Conservation (phyloP, 92 coral and sea anemone genomes). For the Ricordea florida region DNA sequence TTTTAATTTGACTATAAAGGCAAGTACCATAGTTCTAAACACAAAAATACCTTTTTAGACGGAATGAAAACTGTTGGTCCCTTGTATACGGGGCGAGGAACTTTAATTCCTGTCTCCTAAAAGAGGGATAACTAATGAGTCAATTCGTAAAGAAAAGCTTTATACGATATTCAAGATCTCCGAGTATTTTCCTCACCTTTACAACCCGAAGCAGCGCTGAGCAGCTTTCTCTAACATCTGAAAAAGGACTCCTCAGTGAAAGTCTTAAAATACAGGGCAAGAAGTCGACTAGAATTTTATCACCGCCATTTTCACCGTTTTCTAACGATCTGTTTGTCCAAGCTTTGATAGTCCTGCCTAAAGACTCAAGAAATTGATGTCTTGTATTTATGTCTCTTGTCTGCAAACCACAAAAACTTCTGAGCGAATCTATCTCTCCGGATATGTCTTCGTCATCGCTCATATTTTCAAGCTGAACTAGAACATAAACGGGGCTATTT, state of each 20-base stretch:
- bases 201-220: conserved; percentile 66
- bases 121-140: conserved; percentile 17
- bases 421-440: conserved; percentile 74
- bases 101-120: conserved; percentile 77
- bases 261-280: conserved; percentile 89
- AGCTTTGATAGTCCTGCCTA: conserved; percentile 58
- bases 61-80: conserved; percentile 92
- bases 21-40: neutral
- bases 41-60: conserved; percentile 85
- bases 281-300: conserved; percentile 63
- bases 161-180: conserved; percentile 1
- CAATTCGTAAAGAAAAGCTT: neutral
- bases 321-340: conserved; percentile 65
- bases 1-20: neutral
- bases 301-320: conserved; percentile 61
- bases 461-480: conserved; percentile 54
- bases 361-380: conserved; percentile 71
- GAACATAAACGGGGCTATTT: neutral
- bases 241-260: conserved; percentile 85
- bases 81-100: conserved; percentile 77
- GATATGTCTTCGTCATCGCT: conserved; percentile 89
- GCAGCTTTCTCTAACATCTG: conserved; percentile 90
- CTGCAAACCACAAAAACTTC: conserved; percentile 78
- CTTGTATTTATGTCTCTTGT: conserved; percentile 71
- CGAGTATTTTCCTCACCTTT: conserved; percentile 69